Conservation (phyloP, 2,113 vertebrate genomes). For the Actenoides lindsayi region DNA sequence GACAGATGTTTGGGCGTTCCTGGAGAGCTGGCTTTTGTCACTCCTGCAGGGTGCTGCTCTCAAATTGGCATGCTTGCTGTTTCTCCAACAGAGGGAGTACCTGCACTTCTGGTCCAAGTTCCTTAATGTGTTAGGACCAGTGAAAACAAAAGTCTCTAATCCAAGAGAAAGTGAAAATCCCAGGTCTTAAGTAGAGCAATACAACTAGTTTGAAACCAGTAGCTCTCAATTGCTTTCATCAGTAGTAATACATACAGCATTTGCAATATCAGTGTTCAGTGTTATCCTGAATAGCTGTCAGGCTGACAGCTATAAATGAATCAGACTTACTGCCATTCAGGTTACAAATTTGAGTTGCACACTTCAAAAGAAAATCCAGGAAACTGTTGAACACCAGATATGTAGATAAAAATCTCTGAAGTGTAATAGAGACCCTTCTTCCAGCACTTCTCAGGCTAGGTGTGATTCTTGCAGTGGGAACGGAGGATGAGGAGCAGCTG, state of each 20-base stretch:
- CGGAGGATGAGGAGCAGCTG: background rate
- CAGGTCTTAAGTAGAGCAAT: background rate
- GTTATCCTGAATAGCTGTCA: background rate
- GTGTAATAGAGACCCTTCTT: background rate
- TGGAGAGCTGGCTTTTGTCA: background rate
- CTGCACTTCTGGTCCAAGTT: background rate
- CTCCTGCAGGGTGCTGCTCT: background rate
- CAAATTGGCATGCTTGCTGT: background rate
- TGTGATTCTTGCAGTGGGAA: background rate
- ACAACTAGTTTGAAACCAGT: background rate
- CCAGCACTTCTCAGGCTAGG: background rate
- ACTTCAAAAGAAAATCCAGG: background rate
- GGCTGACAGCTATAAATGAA: background rate
- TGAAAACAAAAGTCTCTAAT: background rate
- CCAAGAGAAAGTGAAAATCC: background rate
- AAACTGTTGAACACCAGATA: background rate
- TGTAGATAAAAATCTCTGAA: background rate
- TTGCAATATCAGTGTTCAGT: background rate
- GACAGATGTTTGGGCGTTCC: background rate
- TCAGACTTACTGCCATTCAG: background rate
- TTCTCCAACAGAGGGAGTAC: slow-evolving; percentile 38
- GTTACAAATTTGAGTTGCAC: background rate
- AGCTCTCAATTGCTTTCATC: background rate
- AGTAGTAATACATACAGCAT: background rate
- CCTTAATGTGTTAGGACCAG: too few relatives aligned